Base-by-base conservation (phyloP, 2,113 vertebrate genomes). In the Nestor notabilis region DNA sequence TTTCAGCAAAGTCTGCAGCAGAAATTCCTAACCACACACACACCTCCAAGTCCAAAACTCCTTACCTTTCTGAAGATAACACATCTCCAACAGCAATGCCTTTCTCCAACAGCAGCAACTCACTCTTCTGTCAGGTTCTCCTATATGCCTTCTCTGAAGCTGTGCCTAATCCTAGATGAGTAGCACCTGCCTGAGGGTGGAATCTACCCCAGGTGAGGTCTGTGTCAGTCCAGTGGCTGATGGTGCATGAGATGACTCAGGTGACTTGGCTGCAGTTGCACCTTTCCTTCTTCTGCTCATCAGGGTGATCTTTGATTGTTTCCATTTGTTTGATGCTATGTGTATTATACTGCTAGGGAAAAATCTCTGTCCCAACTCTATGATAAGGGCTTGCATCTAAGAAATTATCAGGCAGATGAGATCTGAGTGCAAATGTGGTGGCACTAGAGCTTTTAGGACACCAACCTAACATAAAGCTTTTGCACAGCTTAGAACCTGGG, bases 21-120 rank as follows among this genome's bases (percentile, higher is more conserved):
- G 10, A 1, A 82, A 61, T 3, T 28, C 71, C 47, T 44, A 68
- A 89, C 9, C 3, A 5, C 17, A 18, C 27, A 16, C 19, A 18
- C 44, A 21, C 7, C 1, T 11, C 0, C 7, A 10, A 63, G 9
- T 19, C 39, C 47, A 64, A 60, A 41, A 1, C 15, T 53, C 15
- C 39, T 49, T 9, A 60, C n/a, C n/a, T n/a, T n/a, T n/a, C n/a
- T n/a, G n/a, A n/a, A n/a, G n/a, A n/a, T n/a, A n/a, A n/a, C n/a
- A n/a, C n/a, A n/a, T n/a, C n/a, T n/a, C n/a, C n/a, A n/a, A n/a
- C n/a, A n/a, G n/a, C n/a, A n/a, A n/a, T n/a, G n/a, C n/a, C 15
- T 69, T 75, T 43, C 29, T 47, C 29, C 27, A 90, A 17, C 13
- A 83, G 9, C 17, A 83, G 7, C 14, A 72, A 3, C 5, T 72